Base-by-base conservation (phyloP, 2,888 invertebrate genomes). In the Lasioglossum vierecki region DNA sequence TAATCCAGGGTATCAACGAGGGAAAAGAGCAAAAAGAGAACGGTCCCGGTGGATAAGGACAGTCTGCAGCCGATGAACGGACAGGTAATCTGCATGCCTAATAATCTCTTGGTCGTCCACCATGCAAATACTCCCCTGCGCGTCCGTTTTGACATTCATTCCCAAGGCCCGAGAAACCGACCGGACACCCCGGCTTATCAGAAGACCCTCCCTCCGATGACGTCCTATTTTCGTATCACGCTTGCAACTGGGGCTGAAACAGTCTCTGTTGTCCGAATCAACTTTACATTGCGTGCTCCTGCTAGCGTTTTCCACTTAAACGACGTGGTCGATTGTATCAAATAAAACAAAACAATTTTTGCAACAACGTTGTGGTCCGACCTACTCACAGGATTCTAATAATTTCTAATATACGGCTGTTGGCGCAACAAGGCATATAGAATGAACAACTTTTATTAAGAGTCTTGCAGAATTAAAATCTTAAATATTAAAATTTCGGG, bases 31-130 rank as follows among this genome's bases (percentile, higher is more conserved):
- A 75, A 76, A 85, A 72, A 53, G 46, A 63, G 72, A 46, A 49
- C 73, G 53, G 46, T 72, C 49, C 73, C 35, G 35, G 79, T 79
- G 80, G 82, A 73, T 86, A 80, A 83, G 60, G 79, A 78, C 87
- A 86, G 88, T 90, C 88, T 82, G 88, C 86, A 90, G 87, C 87
- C 83, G 85, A 82, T 88, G 88, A 89, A 88, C 88, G 84, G 91
- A 92, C 92, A 91, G 90, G 89, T 90, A 92, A 92, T 92, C 91
- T 92, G 91, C 91, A 92, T 92, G 86, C 80, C 87, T 92, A 92
- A 92, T 92, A 92, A 92, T 88, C 91, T 86, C 76, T 82, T 76
- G 85, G 88, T 77, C 86, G 80, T 85, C 76, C 72, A 35, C 76
- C 72, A 76, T 80, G 80, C 80, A 77, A 84, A 80, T 84, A 73